phyloP scores from a whole-genome alignment of 2,888 invertebrate genomes.

The Teinopalpus imperialis region DNA sequence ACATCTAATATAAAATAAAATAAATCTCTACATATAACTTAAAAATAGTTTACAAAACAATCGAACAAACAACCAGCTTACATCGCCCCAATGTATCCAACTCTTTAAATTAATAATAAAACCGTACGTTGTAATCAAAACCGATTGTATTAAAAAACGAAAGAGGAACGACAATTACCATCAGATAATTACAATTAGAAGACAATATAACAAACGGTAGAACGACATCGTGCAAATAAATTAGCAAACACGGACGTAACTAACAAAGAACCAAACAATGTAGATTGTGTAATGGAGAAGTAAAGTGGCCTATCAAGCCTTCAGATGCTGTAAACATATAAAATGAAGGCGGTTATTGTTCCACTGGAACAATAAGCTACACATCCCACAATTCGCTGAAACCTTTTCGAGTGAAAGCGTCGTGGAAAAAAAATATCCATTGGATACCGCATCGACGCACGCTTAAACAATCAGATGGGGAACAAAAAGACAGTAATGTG shows the following conservation, averaged over 20 bases:
- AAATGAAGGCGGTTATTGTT: slow-evolving; percentile 77
- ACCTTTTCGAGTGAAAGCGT: slow-evolving; percentile 74
- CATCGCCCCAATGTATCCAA: no score
- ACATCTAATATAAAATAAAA: no score
- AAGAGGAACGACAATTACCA: slow-evolving; percentile 23
- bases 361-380: slow-evolving; percentile 76
- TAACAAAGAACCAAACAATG: slow-evolving; percentile 48
- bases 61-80: no score
- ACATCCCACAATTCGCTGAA: slow-evolving; percentile 79
- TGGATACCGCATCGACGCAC: slow-evolving; percentile 79
- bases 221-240: slow-evolving; percentile 36
- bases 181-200: slow-evolving; percentile 25
- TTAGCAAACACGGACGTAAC: slow-evolving; percentile 42
- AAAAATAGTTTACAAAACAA: no score
- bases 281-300: slow-evolving; percentile 60
- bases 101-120: no score
- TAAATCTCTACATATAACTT: no score
- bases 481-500: slow-evolving; percentile 80
- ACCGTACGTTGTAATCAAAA: no score
- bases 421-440: slow-evolving; percentile 70
- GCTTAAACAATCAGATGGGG: slow-evolving; percentile 79
- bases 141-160: no score
- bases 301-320: slow-evolving; percentile 72
- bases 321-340: slow-evolving; percentile 78
- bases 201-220: slow-evolving; percentile 24